Percentiles rank a stretch among this genome's conserved stretches.
phyloP scores from a whole-genome alignment of 2,113 vertebrate genomes.

The Rana temporaria region DNA sequence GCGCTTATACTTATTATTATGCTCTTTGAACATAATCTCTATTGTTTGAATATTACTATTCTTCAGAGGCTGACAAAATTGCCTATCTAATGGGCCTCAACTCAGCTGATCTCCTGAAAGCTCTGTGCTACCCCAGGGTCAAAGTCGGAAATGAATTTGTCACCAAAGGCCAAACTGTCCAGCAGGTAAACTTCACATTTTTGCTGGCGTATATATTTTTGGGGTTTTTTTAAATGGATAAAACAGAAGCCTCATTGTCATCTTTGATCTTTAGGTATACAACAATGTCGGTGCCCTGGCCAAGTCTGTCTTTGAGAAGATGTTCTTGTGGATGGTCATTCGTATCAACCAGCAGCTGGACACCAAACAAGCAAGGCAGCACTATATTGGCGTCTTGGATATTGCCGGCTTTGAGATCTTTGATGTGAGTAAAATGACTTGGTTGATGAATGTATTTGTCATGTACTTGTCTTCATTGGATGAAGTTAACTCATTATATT shows the following conservation, averaged over 20 bases:
- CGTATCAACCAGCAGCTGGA: slow-evolving; percentile 66
- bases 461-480: background rate
- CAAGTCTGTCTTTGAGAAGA: slow-evolving; percentile 65
- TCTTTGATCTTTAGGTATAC: slow-evolving; percentile 24
- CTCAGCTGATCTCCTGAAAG: slow-evolving; percentile 61
- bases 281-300: slow-evolving; percentile 61
- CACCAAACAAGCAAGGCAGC: slow-evolving; percentile 65
- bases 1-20: too few species aligned
- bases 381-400: slow-evolving; percentile 66
- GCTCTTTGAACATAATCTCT: too few species aligned
- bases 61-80: slow-evolving; percentile 61
- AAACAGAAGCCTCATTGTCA: too few species aligned
- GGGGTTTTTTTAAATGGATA: too few species aligned
- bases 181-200: slow-evolving; percentile 50
- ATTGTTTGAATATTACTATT: background rate
- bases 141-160: slow-evolving; percentile 66
- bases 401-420: slow-evolving; percentile 66
- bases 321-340: slow-evolving; percentile 67
- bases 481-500: background rate
- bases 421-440: slow-evolving; percentile 49
- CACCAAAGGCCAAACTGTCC: slow-evolving; percentile 66
- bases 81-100: slow-evolving; percentile 63
- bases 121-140: slow-evolving; percentile 58
- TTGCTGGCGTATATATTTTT: too few species aligned
- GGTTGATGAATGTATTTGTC: background rate